Evolutionary conservation across 2,797 vertebrate species (phyloP), one percentile per base, ranked within the genome.

Genomic region (Trachurus trachurus): DNA sequence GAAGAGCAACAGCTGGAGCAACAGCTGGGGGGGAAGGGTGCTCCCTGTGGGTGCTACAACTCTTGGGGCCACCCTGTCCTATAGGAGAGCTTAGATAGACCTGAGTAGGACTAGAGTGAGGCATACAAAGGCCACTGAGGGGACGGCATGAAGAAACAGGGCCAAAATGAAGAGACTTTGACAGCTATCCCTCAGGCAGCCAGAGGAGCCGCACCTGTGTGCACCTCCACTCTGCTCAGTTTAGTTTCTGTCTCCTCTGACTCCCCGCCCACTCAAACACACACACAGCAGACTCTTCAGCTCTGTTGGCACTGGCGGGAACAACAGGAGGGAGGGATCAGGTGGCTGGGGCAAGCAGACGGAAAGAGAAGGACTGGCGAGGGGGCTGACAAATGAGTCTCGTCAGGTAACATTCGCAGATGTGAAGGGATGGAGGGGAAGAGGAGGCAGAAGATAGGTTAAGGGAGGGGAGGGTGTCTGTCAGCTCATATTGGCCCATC

Each of bases 331-430:
- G 87, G 81, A 75, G 72, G 86, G 83, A 90, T 93, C 92, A 94
- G 94, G 92, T 92, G 90, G 86, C 80, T 81, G 80, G 73, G 81
- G 84, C 73, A 72, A 76, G 78, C 83, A 74, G 82, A 84, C 54
- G n/a, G 65, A 78, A 74, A 67, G 76, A 65, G 71, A 77, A 71
- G 72, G 76, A 71, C 45, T 37, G 66, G 76, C 71, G 82, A 54
- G 67, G 56, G 68, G 71, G 47, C 78, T 94, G 93, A 95, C 92
- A 93, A 95, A 95, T 91, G 87, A 93, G 89, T 76, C 87, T 71
- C 47, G 88, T 94, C 92, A 93, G 90, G 88, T 93, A 94, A 84
- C 83, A 86, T 87, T 85, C 88, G 84, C 85, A 89, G 88, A 92
- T 80, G 84, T 84, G 65, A 84, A 80, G 49, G 80, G 88, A 91